Percentiles rank a stretch among this genome's conserved stretches.
phyloP scores from a whole-genome alignment of 2,797 vertebrate genomes.

The Percopsis omiscomaycus region DNA sequence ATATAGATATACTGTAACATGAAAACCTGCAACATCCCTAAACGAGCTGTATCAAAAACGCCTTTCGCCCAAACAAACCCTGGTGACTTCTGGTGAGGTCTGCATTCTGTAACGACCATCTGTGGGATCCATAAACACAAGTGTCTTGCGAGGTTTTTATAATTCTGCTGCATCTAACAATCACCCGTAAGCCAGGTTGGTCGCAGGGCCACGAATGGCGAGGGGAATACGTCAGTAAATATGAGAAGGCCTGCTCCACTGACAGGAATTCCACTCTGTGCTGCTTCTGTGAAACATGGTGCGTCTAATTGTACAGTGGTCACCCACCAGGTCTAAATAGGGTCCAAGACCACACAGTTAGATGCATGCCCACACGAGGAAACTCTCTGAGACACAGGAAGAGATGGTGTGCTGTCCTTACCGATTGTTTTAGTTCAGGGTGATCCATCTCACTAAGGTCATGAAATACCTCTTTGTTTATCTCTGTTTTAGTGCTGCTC shows the following conservation, averaged over 20 bases:
- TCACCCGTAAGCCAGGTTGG: constrained; percentile 51
- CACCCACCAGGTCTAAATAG: constrained; percentile 78
- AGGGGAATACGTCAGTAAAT: constrained; percentile 63
- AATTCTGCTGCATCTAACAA: constrained; percentile 55
- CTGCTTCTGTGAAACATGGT: constrained; percentile 73
- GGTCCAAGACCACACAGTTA: constrained; percentile 77
- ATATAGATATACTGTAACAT: too few relatives aligned
- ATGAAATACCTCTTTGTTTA: constrained; percentile 46
- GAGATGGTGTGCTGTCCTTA: constrained; percentile 50
- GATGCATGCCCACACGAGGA: constrained; percentile 63
- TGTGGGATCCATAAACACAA: constrained; percentile 57
- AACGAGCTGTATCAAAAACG: constrained; percentile 30
- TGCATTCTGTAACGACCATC: constrained; percentile 38
- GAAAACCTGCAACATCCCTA: too few relatives aligned
- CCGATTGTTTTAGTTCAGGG: constrained; percentile 66
- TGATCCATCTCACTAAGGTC: constrained; percentile 47
- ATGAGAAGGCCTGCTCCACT: constrained; percentile 62
- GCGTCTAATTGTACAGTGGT: constrained; percentile 78
- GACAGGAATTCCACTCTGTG: constrained; percentile 69
- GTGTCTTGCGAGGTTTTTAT: constrained; percentile 57
- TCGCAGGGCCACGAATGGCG: constrained; percentile 45
- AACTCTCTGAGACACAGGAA: constrained; percentile 61
- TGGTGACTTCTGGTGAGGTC: constrained; percentile 33
- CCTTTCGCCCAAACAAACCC: constrained; percentile 31
- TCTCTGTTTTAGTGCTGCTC: constrained; percentile 23